Conservation (phyloP, 2,113 vertebrate species). For the Gymnarchus niloticus region DNA sequence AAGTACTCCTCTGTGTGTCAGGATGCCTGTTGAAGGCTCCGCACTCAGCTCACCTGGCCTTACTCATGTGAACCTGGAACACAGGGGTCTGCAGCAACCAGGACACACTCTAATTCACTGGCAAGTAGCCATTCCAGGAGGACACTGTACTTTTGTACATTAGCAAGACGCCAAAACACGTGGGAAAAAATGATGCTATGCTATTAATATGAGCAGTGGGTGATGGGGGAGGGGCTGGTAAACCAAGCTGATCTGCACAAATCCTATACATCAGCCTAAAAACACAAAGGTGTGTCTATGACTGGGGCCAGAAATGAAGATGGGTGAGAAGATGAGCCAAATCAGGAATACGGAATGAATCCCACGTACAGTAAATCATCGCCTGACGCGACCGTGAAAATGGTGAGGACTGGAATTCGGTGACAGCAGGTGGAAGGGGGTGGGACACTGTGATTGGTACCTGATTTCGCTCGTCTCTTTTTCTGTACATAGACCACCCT, state of each 20-base stretch:
- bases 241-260: background rate
- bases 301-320: background rate
- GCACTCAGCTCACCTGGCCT: background rate
- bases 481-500: conserved; percentile 6
- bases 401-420: background rate
- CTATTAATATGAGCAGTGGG: background rate
- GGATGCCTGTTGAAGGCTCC: background rate
- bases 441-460: background rate
- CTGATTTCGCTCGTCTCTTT: background rate
- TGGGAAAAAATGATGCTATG: background rate
- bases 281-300: background rate
- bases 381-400: too few relatives aligned
- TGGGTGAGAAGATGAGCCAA: too few relatives aligned
- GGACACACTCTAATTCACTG: background rate
- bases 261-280: background rate
- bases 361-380: too few relatives aligned
- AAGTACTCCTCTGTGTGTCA: background rate
- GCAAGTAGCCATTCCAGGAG: background rate
- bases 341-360: background rate
- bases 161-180: background rate
- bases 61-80: background rate
- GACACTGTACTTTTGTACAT: background rate
- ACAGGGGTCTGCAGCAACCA: background rate
- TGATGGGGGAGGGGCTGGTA: background rate
- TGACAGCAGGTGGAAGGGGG: background rate